Evolutionary conservation across 2,113 vertebrate genomes (phyloP).

Genomic region (Scophthalmus maximus): DNA sequence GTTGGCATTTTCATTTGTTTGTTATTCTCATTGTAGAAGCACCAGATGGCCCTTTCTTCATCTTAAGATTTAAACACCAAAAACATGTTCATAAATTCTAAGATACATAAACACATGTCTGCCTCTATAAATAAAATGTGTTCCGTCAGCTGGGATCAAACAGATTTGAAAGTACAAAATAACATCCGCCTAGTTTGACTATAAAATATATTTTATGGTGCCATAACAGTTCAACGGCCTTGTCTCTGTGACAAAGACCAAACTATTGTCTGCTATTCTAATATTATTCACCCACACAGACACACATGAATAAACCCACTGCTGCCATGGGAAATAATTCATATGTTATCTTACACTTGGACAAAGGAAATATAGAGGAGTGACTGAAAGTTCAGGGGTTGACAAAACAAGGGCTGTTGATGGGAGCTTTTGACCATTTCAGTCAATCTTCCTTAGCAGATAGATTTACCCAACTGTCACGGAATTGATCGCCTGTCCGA

Average conservation of each 20-base stretch:
- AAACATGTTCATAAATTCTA: constrained; percentile 45
- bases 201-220: constrained; percentile 66
- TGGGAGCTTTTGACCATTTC: background rate
- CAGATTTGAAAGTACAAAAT: constrained; percentile 59
- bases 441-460: background rate
- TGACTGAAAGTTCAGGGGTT: background rate
- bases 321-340: background rate
- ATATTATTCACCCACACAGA: constrained; percentile 9
- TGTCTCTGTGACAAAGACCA: constrained; percentile 41
- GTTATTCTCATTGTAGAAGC: background rate
- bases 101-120: constrained; percentile 30
- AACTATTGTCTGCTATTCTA: constrained; percentile 42
- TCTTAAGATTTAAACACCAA: constrained; percentile 22
- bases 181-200: constrained; percentile 58
- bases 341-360: constrained; percentile 2
- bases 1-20: constrained; percentile 12
- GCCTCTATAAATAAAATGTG: constrained; percentile 56
- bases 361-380: background rate
- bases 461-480: background rate
- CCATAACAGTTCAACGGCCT: constrained; percentile 38
- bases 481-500: background rate
- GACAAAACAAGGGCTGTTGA: background rate
- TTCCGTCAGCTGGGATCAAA: constrained; percentile 50
- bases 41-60: constrained; percentile 14
- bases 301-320: background rate